phyloP scores from a whole-genome alignment of 2,797 vertebrate genomes.

The Helostoma temminkii region DNA sequence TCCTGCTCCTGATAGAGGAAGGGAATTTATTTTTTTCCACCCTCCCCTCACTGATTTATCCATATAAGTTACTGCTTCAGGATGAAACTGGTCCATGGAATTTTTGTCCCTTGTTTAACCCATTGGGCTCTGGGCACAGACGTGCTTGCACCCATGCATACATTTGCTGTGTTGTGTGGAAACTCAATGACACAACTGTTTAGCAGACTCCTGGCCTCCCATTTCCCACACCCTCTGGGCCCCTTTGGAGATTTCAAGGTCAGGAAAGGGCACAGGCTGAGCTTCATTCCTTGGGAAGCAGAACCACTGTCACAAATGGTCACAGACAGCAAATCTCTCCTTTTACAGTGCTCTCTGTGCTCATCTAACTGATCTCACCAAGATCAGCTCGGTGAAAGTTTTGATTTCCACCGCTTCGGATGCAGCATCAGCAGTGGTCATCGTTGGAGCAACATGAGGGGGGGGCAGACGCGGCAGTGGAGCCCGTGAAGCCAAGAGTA shows the following conservation, averaged over 20 bases:
- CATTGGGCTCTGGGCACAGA: slow-evolving; percentile 48
- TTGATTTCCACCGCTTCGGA: slow-evolving; percentile 35
- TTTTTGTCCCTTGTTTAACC: slow-evolving; percentile 60
- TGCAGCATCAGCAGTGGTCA: slow-evolving; percentile 23
- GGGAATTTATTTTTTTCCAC: slow-evolving; percentile 14
- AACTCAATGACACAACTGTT: slow-evolving; percentile 82
- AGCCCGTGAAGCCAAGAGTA: slow-evolving; percentile 22
- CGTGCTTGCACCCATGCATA: slow-evolving; percentile 48
- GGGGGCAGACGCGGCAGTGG: slow-evolving; percentile 7
- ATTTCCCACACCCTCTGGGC: slow-evolving; percentile 81
- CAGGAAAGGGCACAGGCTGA: slow-evolving; percentile 75
- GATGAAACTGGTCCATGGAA: slow-evolving; percentile 43
- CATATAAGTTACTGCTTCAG: slow-evolving; percentile 67
- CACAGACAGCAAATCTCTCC: slow-evolving; percentile 41
- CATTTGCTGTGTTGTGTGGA: slow-evolving; percentile 67
- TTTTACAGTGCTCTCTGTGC: slow-evolving; percentile 50
- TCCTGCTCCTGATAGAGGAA: slow-evolving; percentile 48
- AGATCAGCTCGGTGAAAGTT: slow-evolving; percentile 19
- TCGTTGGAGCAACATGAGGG: slow-evolving; percentile 21
- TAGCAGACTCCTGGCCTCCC: slow-evolving; percentile 75
- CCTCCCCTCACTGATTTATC: slow-evolving; percentile 47
- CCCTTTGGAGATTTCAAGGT: slow-evolving; percentile 82
- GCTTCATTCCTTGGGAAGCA: slow-evolving; percentile 78
- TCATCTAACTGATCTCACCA: slow-evolving; percentile 3
- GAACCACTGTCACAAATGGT: slow-evolving; percentile 43